Conservation (phyloP, 1,140 invertebrate genomes). For the Drosophila persimilis region DNA sequence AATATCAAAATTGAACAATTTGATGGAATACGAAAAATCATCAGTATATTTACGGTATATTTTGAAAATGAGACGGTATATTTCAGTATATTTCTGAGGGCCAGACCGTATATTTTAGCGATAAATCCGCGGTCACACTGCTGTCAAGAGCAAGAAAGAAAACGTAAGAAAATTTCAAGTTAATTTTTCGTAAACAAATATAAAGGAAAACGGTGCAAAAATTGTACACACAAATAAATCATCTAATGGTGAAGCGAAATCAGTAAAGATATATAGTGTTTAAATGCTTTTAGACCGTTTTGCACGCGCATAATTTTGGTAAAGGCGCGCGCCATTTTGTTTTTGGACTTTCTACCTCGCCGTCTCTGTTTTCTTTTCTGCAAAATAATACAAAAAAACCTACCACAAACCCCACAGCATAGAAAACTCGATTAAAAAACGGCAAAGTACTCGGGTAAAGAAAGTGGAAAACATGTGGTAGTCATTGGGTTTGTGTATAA, state of each 20-base stretch:
- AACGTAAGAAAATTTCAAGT: slow-evolving; percentile 70
- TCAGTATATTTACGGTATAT: too few relatives aligned
- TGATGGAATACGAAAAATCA: too few relatives aligned
- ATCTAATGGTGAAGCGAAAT: neutral
- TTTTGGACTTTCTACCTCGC: slow-evolving; percentile 64
- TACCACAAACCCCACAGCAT: slow-evolving; percentile 26
- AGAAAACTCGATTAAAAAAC: too few relatives aligned
- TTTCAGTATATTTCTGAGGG: too few relatives aligned
- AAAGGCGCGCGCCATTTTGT: slow-evolving; percentile 75
- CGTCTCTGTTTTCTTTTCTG: slow-evolving; percentile 58
- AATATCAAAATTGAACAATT: too few relatives aligned
- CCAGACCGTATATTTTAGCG: too few relatives aligned
- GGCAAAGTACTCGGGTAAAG: neutral
- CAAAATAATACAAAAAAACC: slow-evolving; percentile 55
- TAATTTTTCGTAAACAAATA: slow-evolving; percentile 49
- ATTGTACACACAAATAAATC: slow-evolving; percentile 20
- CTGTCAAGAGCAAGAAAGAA: slow-evolving; percentile 56
- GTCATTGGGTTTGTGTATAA: slow-evolving; percentile 34
- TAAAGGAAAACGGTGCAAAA: slow-evolving; percentile 34
- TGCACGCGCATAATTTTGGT: slow-evolving; percentile 55
- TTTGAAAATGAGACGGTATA: too few relatives aligned
- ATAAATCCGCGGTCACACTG: too few relatives aligned
- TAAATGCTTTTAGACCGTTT: slow-evolving; percentile 43
- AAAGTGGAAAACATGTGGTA: slow-evolving; percentile 43
- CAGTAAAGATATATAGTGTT: slow-evolving; percentile 1